Evolutionary conservation across 37 sponge, comb jelly and placozoan species (phyloP), one percentile per base, ranked within the genome.

Genomic region (Diacarnus erythraeanus): DNA sequence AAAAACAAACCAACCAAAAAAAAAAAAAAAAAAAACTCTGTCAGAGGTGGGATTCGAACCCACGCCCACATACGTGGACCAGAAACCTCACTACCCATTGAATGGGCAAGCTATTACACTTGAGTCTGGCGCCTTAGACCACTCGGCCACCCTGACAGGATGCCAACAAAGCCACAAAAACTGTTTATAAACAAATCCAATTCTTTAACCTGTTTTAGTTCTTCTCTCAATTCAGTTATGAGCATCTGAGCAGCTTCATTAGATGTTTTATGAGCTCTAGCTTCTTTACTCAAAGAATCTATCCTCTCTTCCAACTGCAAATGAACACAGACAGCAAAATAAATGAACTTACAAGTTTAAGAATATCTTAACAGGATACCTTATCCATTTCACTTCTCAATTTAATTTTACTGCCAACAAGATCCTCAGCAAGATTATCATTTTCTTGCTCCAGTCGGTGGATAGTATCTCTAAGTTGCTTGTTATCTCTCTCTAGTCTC

Each of bases 11-110:
- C 54, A 80, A 27, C 35, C 2, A 20, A 42, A 56, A 29, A 33
- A 59, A 71, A 69, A 77, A 72, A 80, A 67, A 80, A 77, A 86
- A 84, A 89, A 91, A 88, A 82, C 59, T 72, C 75, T 97, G 98
- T 97, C 98, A 97, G 96, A 84, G 87, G 98, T 97, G 98, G 97
- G 97, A 97, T 97, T 97, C 89, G 97, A 97, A 97, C 97, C 97
- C 97, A 97, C 97, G 97, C 98, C 98, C 94, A 95, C 96, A 95
- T 97, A 90, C 96, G 96, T 95, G 94, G 98, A 97, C 96, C 98
- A 97, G 98, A 97, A 95, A 69, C 40, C 93, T 90, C 64, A 71
- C n/a, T 80, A 71, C 80, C 69, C 76, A 68, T 51, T 69, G 59
- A 58, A 64, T 78, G 84, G 70, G 87, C 84, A 91, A 94, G 90